These are phyloP conservation scores for Drosophila prostipennis DNA, from an alignment of 2,888 invertebrate genomes.

Conservation along the genomic window DNA sequence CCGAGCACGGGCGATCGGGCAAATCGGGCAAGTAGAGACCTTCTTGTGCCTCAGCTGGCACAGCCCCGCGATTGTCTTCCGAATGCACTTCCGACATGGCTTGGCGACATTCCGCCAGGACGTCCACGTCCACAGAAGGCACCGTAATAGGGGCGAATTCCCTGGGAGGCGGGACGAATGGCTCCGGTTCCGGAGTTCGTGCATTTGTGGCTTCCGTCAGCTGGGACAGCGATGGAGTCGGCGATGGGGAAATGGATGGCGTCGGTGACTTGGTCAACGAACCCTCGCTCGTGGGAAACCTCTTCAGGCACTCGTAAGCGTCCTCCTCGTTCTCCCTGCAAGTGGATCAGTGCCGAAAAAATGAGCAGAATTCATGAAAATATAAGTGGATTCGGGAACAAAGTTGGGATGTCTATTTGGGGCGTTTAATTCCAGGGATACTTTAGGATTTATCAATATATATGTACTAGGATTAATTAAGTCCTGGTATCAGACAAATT, in stretches of 20 bases:
- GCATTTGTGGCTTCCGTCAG: slow-evolving; percentile 74
- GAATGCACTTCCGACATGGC: slow-evolving; percentile 69
- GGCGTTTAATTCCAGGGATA: not conserved
- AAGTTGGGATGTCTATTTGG: not conserved
- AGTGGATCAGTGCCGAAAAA: slow-evolving; percentile 4
- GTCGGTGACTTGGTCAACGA: slow-evolving; percentile 72
- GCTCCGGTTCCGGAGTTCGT: slow-evolving; percentile 56
- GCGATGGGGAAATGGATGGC: slow-evolving; percentile 32
- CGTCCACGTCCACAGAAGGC: slow-evolving; percentile 14
- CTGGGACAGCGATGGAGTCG: slow-evolving; percentile 35
- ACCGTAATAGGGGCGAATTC: not conserved
- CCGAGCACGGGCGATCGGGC: slow-evolving; percentile 78
- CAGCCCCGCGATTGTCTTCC: slow-evolving; percentile 50
- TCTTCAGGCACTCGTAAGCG: slow-evolving; percentile 47
- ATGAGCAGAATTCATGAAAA: slow-evolving; percentile 12
- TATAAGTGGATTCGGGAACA: not conserved
- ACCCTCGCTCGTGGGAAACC: slow-evolving; percentile 73
- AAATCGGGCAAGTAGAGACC: slow-evolving; percentile 63
- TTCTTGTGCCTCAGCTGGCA: slow-evolving; percentile 17
- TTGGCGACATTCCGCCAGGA: slow-evolving; percentile 53
- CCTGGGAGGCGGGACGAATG: slow-evolving; percentile 24
- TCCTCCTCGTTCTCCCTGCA: slow-evolving; percentile 74
- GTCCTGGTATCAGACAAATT: no score
- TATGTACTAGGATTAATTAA: no score
- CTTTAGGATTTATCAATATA: not conserved